Conservation (phyloP, 23 tunicate species). For the Ascidia mentula region DNA sequence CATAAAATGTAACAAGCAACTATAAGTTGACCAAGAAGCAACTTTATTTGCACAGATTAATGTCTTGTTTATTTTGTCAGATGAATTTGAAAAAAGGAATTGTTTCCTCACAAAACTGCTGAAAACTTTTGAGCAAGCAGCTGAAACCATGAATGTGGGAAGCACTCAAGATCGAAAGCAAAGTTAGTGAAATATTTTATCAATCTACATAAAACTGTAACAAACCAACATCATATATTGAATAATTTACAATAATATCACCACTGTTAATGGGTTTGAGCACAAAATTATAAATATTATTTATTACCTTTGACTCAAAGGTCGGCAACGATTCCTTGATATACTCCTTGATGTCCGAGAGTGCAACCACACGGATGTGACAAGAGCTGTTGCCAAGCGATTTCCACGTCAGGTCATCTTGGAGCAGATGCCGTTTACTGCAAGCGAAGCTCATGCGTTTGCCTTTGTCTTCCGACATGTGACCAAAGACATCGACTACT, state of each 20-base stretch:
- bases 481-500: neutral
- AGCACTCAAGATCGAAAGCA: neutral
- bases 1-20: no score
- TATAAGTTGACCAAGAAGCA: no score
- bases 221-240: no score
- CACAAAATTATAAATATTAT: neutral
- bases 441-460: slow-evolving; percentile 40
- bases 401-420: slow-evolving; percentile 24
- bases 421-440: slow-evolving; percentile 18
- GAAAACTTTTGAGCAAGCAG: neutral
- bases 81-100: neutral
- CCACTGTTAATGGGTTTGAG: no score
- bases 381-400: slow-evolving; percentile 14
- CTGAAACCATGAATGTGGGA: neutral
- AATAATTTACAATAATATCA: no score
- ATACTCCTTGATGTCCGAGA: slow-evolving; percentile 32
- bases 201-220: no score
- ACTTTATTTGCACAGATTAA: no score
- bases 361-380: slow-evolving; percentile 35
- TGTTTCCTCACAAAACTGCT: neutral
- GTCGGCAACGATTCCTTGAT: neutral
- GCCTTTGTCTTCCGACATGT: slow-evolving; percentile 27
- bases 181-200: neutral
- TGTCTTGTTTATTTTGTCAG: neutral
- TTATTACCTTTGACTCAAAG: neutral